Evolutionary conservation across 2,113 vertebrate species (phyloP), one percentile per base, ranked within the genome.

Genomic region (Columbina picui): DNA sequence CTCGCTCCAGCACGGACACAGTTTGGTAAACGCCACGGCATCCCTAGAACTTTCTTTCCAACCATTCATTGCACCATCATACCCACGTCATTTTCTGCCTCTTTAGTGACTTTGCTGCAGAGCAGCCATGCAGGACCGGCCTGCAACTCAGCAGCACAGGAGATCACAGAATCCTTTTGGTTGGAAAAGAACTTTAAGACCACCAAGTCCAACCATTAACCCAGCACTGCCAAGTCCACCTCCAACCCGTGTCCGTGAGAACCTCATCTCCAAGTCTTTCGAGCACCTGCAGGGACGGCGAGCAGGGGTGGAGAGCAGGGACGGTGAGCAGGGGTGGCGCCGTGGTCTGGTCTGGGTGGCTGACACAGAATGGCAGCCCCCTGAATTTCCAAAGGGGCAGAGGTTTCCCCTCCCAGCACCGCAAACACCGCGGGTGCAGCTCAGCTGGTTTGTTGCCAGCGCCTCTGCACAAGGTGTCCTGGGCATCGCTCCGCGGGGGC

Each of bases 401-500:
- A 49, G 29, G 23, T 34, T 57, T 79, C 61, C 86, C 45, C 34
- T 75, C 87, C 85, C 73, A 41, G 60, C 4, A 2, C 59, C 80
- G 63, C 60, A 92, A 95, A 85, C 67, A 22, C 56, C 2, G 29
- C 1, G 1, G 21, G 41, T 12, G 29, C 17, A 15, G 30, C 41
- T 6, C 13, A 17, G 38, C 36, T 6, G 29, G 39, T 75, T 34
- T 26, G 18, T 21, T 2, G n/a, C 64, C 3, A 9, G 19, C 2
- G 3, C 49, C 14, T 6, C n/a, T 0, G 14, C 41, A 14, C 7
- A 2, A 70, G 52, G 12, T 7, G 15, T 52, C 61, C 30, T 0
- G 16, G 30, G 50, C 29, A 34, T 18, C 7, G 2, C 2, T 0
- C 14, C 29, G 1, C 30, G 3, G 6, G 38, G 0, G 29, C 22